phyloP scores from a whole-genome alignment of 2,113 vertebrate species.

The Triplophysa rosa region DNA sequence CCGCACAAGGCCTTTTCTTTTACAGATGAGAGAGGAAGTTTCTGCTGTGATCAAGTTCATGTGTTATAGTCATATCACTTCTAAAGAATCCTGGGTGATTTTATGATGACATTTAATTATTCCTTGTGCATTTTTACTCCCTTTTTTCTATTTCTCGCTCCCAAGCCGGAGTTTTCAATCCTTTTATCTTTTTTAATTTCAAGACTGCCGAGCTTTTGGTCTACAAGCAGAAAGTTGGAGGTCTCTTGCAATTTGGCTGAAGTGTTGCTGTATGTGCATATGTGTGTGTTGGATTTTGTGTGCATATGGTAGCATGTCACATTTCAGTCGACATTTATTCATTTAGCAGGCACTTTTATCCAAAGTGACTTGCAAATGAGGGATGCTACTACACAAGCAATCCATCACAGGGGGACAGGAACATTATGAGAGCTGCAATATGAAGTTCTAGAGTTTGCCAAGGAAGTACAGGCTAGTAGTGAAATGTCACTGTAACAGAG shows the following conservation, averaged over 20 bases:
- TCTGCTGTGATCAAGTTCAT: not conserved
- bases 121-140: not conserved
- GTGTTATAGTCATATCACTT: not conserved
- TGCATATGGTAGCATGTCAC: constrained; percentile 6
- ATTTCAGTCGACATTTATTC: not conserved
- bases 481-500: not conserved
- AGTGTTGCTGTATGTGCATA: not conserved
- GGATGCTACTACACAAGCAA: constrained; percentile 4
- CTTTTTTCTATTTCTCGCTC: not conserved
- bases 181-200: not conserved
- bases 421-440: not conserved
- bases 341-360: constrained; percentile 13
- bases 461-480: not conserved
- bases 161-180: constrained; percentile 41
- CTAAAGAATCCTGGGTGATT: not conserved
- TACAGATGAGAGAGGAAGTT: not conserved
- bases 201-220: not conserved
- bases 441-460: not conserved
- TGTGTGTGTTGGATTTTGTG: not conserved
- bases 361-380: not conserved
- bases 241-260: not conserved
- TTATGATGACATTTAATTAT: not conserved
- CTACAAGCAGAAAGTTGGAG: not conserved
- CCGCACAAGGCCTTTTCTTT: not conserved
- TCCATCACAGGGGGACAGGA: constrained; percentile 8